Base-by-base conservation (phyloP, 2,888 invertebrate genomes). In the Tetragonula carbonaria region DNA sequence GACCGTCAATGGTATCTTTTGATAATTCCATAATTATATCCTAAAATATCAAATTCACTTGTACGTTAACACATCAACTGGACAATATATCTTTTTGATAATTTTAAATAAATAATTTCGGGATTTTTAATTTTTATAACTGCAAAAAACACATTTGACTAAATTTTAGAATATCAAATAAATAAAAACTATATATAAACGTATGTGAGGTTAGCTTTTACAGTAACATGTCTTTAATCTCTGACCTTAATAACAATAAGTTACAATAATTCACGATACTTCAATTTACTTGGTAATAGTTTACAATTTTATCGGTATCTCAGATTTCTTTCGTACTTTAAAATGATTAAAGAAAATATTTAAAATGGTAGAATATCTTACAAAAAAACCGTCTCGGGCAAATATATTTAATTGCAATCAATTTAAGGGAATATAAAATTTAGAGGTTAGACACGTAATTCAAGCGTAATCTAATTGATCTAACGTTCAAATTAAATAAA, bases 11-110 rank as follows among this genome's bases (percentile, higher is more conserved):
- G 55, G 89, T 88, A 57, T 85, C 85, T 33, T 91, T 90, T 8
- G 92, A 89, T 57, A 93, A 81, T 82, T 93, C 93, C 93, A 93
- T 93, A 14, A 50, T 75, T 72, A 80, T 74, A 63, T 71, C 16
- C 14, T 6, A 8, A 57, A 59, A 33, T 5, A 51, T 6, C 45
- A 16, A 38, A 74, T 59, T 82, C 51, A n/a, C n/a, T 73, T 23
- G 45, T 55, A 28, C 18, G n/a, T 55, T 65, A 4, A 50, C 8
- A 45, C 45, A n/a, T 38, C 28, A 4, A 50, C 55, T 33, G 18
- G 33, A 50, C 33, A 62, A 50, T 55, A 57, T n/a, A 63, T 33
- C 2, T 33, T 77, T 23, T 4, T 28, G 21, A 51, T 45, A n/a
- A 11, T 70, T 38, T 38, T 38, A 38, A 38, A 38, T 38, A 38